Base-by-base conservation (phyloP, 2,888 invertebrate species). In the Diplolepis rosae region DNA sequence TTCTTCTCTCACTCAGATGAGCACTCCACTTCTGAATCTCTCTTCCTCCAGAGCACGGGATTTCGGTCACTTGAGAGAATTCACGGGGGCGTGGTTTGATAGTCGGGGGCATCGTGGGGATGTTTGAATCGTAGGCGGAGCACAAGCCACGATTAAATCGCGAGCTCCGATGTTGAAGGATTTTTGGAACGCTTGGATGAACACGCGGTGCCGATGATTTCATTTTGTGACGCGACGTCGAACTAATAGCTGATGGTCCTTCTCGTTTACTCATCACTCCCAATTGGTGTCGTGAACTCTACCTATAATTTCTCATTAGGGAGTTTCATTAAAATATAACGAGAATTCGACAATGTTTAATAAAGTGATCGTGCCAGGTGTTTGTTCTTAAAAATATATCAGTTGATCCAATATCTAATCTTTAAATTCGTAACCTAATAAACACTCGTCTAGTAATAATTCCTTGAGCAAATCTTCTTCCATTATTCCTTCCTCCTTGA, bases 171-270 rank as follows among this genome's bases (percentile, higher is more conserved):
- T 39, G 61, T 24, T 22, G 39, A 24, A 39, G 61, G 61, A 69
- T 56, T 70, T 66, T 73, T 65, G 61, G 70, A 61, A 68, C 68
- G 66, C 66, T 51, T 68, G 66, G 71, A 66, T 73, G 67, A 56
- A 65, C 68, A 76, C 61, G 61, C 61, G 61, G 61, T 61, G 61
- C 24, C 61, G 61, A 61, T 61, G 61, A 77, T 79, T 77, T 83
- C 85, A 85, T 83, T 85, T 83, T 80, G 82, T 80, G 80, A 79
- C 80, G 79, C 80, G 82, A 81, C 83, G 81, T 79, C 80, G 81
- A 75, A 71, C 69, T 74, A 79, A 77, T 76, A 74, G 78, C 77
- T 80, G 70, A n/a, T 75, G 75, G 35, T n/a, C 22, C 13, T 35
- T 51, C 15, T 22, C 35, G 15, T 15, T 65, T 30, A 7, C 9